These are phyloP conservation scores for Heteronetta atricapilla DNA, from an alignment of 2,113 vertebrate species.

Conservation along the genomic window DNA sequence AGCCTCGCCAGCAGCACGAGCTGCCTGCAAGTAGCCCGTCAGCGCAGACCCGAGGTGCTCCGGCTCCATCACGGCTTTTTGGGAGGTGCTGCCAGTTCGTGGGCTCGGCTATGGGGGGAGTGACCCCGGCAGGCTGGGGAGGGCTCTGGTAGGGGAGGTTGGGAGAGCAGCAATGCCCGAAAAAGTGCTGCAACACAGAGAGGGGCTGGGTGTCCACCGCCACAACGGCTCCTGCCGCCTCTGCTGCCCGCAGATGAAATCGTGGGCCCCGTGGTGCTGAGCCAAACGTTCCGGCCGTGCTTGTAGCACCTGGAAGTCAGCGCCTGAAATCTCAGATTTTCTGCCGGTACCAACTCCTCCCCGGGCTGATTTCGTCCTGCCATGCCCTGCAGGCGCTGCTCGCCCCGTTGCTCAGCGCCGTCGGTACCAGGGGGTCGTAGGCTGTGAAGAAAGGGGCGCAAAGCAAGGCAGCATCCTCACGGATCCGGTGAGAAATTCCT, in stretches of 20 bases:
- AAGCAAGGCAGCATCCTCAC: neutral
- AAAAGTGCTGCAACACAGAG: neutral
- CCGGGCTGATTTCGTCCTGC: neutral
- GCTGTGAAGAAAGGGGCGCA: neutral
- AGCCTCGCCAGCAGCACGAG: neutral
- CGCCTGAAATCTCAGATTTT: neutral
- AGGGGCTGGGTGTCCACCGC: fast-evolving
- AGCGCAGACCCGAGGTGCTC: neutral
- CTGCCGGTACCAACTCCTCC: neutral
- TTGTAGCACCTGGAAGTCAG: neutral
- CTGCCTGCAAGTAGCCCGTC: fast-evolving
- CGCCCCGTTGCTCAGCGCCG: neutral
- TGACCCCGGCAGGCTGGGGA: neutral
- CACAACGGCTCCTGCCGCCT: neutral
- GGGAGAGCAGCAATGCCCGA: neutral
- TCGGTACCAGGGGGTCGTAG: neutral
- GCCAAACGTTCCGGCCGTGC: neutral
- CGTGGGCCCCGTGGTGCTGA: neutral
- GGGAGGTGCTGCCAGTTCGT: neutral
- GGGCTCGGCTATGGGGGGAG: neutral
- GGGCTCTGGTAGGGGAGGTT: neutral
- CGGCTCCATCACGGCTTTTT: neutral
- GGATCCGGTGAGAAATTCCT: neutral
- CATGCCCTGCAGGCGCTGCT: neutral
- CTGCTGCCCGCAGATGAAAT: neutral